Percentiles rank a stretch among this genome's conserved stretches.
Conservation (phyloP, 92 coral and sea anemone genomes). For the Hydrozoanthus gracilis region DNA sequence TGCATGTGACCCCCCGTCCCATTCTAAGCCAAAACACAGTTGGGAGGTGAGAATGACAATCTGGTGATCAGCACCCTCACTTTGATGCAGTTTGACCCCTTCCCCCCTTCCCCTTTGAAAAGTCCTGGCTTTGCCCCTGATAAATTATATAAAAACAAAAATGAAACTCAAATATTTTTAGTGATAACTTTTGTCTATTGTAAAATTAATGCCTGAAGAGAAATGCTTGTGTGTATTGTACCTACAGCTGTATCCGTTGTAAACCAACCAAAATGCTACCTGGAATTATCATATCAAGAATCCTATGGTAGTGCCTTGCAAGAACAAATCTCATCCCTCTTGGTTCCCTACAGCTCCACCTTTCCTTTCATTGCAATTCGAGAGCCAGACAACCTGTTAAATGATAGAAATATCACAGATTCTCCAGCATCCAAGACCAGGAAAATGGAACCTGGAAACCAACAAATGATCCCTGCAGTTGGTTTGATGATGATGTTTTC, state of each 20-base stretch:
- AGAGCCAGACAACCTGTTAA: constrained; percentile 75
- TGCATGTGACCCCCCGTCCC: no score
- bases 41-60: no score
- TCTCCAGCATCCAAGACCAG: constrained; percentile 77
- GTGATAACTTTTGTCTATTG: neutral
- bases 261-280: constrained; percentile 70
- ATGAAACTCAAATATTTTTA: no score
- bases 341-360: constrained; percentile 73
- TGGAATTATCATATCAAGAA: constrained; percentile 69
- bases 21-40: no score
- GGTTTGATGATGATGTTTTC: constrained; percentile 83
- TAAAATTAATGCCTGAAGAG: neutral
- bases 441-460: constrained; percentile 52
- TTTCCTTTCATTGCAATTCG: constrained; percentile 75
- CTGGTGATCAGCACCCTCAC: no score
- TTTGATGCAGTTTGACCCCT: no score
- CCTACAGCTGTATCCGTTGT: constrained; percentile 71
- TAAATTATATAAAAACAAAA: no score
- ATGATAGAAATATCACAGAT: constrained; percentile 67
- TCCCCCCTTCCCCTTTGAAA: no score
- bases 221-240: neutral
- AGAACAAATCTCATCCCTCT: constrained; percentile 60
- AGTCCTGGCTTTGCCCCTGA: no score
- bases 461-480: constrained; percentile 60
- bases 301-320: constrained; percentile 62